These are phyloP conservation scores for Callyntrura sp. DNA, from an alignment of 2,888 invertebrate genomes.

Conservation along the genomic window DNA sequence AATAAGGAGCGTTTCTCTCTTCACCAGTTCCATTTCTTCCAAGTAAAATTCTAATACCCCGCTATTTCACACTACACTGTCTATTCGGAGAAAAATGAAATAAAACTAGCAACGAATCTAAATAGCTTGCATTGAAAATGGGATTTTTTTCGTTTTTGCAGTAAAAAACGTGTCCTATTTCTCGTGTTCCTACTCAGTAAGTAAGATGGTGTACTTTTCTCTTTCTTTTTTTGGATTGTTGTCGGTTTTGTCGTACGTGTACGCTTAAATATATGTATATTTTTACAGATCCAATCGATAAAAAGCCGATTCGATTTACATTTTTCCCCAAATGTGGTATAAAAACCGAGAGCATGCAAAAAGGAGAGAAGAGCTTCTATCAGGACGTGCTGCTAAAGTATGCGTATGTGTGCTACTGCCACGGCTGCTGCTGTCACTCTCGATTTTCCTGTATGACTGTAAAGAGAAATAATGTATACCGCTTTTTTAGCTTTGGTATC, in stretches of 20 bases:
- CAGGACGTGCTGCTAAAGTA: background rate
- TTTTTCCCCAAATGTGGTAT: conserved; percentile 61
- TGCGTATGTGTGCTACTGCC: background rate
- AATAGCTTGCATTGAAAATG: background rate
- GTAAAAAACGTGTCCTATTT: background rate
- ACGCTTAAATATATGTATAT: background rate
- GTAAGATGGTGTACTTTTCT: background rate
- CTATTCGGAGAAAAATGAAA: conserved; percentile 4
- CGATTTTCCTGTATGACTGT: background rate
- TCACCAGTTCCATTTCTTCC: conserved; percentile 17
- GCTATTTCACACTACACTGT: conserved; percentile 32
- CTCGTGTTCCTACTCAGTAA: background rate
- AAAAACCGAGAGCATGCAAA: background rate
- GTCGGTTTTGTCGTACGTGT: background rate
- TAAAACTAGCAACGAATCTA: background rate
- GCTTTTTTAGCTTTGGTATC: conserved; percentile 13
- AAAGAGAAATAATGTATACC: background rate
- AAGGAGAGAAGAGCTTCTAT: background rate
- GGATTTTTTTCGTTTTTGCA: background rate
- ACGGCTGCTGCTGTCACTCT: background rate
- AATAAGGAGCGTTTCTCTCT: conserved; percentile 9
- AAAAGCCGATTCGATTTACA: conserved; percentile 70
- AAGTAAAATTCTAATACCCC: conserved; percentile 44
- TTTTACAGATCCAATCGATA: conserved; percentile 63
- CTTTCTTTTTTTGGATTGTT: conserved; percentile 12